Conservation (phyloP, 2,113 vertebrate genomes). For the Poeciliopsis retropinna region DNA sequence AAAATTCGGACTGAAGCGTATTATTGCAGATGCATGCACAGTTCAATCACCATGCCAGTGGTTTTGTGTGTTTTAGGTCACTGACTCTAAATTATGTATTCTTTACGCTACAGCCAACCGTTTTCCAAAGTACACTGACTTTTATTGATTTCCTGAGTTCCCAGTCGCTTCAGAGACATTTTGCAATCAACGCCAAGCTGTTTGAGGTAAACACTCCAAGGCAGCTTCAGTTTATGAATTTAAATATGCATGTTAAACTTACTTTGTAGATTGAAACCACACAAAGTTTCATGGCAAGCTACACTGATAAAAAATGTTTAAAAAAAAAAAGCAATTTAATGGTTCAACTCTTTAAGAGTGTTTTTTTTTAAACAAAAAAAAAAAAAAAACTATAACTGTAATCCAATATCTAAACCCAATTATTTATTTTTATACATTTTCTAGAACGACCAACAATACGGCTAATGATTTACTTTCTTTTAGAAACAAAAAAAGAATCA, state of each 20-base stretch:
- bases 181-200: background rate
- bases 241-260: background rate
- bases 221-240: background rate
- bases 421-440: background rate
- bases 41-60: background rate
- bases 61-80: conserved; percentile 19
- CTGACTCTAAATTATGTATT: conserved; percentile 11
- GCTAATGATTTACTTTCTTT: background rate
- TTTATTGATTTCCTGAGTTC: background rate
- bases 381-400: no score
- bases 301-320: background rate
- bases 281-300: background rate
- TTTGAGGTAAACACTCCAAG: background rate
- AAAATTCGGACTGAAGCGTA: background rate
- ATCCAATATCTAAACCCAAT: background rate
- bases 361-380: no score
- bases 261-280: background rate
- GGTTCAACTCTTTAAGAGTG: no score
- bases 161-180: background rate
- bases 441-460: background rate
- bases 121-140: conserved; percentile 1
- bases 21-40: conserved; percentile 1
- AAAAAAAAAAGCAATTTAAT: background rate
- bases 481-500: background rate
- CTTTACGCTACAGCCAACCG: background rate